These are phyloP conservation scores for Tetrao urogallus DNA, from an alignment of 2,113 vertebrate species.

Conservation along the genomic window DNA sequence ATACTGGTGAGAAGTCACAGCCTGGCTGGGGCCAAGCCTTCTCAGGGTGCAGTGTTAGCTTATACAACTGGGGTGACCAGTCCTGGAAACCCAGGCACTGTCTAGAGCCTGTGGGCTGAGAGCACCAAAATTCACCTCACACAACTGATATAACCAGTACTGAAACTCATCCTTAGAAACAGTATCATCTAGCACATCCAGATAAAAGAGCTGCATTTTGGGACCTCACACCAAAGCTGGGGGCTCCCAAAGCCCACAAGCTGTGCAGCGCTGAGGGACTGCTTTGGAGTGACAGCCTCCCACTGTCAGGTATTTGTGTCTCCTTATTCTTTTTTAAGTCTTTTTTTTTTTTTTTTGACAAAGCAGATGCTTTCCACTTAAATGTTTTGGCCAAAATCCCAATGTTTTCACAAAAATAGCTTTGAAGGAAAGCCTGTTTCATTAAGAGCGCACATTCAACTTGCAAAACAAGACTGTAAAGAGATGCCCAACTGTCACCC, in stretches of 20 bases:
- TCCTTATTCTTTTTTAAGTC: background rate
- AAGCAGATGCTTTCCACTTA: slow-evolving; percentile 8
- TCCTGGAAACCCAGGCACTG: background rate
- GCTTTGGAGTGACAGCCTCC: background rate
- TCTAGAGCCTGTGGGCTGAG: background rate
- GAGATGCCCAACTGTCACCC: background rate
- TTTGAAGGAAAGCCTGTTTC: background rate
- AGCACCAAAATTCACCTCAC: background rate
- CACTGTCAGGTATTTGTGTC: background rate
- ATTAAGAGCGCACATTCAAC: background rate
- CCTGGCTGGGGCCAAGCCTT: background rate
- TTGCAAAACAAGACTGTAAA: background rate
- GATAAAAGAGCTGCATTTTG: background rate
- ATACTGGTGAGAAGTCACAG: background rate
- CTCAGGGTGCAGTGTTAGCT: background rate
- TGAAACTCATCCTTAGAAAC: background rate
- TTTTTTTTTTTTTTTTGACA: background rate
- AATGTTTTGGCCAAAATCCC: background rate
- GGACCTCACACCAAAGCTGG: rapidly evolving
- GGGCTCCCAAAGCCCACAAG: background rate
- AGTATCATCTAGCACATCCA: background rate
- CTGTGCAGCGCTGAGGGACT: background rate
- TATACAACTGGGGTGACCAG: background rate
- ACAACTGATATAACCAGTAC: background rate
- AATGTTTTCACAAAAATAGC: background rate